Evolutionary conservation across 2,888 invertebrate genomes (phyloP), one percentile per base, ranked within the genome.

Genomic region (Diarsia rubi): DNA sequence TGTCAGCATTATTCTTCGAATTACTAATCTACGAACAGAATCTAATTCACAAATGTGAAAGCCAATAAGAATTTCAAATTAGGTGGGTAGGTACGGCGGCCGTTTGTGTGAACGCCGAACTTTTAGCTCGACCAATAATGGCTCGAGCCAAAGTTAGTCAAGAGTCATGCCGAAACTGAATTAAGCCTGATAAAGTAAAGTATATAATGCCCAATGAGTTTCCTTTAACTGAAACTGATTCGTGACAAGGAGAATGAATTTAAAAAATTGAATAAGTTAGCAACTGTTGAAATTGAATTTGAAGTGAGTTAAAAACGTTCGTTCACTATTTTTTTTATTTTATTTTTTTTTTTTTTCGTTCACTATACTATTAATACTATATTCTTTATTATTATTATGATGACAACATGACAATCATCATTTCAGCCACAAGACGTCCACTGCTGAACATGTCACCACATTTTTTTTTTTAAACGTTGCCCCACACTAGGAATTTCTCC

Each of bases 11-110:
- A 88, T 83, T 83, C 80, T 79, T 60, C 65, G 78, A 86, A 88
- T 85, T 85, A 84, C 86, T 85, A 86, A 87, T 85, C 87, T 84
- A 66, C 70, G 84, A 86, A 81, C 85, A 82, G 81, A 86, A 91
- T 90, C 88, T 88, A 90, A 90, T 89, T 89, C 87, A 83, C 86
- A 85, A 89, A 88, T 88, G 88, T 86, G 86, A 81, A 78, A 83
- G 80, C 89, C 88, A 88, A 91, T 91, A 90, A 88, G 91, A 91
- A 91, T 91, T 91, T 89, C 90, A 91, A 91, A 91, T 91, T 80
- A 87, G 83, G 76, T 85, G 73, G 79, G 81, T 79, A 85, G 82
- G 81, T 82, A 47, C 69, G 47, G 81, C 75, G 66, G 79, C 69
- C 86, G 87, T 87, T 86, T 87, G 88, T 87, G 90, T 86, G 85